These are phyloP conservation scores for Neodiprion pinetum DNA, from an alignment of 1,140 invertebrate species.

Conservation along the genomic window DNA sequence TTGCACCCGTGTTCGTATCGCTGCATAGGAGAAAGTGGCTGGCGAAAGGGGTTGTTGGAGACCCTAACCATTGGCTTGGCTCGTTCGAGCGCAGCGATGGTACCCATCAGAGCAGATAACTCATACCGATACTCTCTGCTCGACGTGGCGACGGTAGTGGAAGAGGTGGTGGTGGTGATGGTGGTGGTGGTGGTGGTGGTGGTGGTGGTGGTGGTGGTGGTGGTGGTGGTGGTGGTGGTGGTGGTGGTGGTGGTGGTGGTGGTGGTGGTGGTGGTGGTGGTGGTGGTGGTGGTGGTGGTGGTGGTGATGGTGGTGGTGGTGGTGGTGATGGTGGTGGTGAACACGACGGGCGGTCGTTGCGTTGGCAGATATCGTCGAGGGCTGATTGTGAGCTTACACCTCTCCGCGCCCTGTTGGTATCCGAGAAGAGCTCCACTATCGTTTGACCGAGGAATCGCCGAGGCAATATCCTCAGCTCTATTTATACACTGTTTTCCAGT, in stretches of 20 bases:
- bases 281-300: too few relatives aligned
- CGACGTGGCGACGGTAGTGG: too few relatives aligned
- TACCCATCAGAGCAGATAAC: background rate
- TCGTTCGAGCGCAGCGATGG: conserved; percentile 5
- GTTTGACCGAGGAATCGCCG: too few relatives aligned
- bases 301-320: too few relatives aligned
- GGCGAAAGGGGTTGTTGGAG: background rate
- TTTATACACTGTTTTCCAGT: too few relatives aligned
- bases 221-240: background rate
- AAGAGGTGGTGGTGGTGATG: too few relatives aligned
- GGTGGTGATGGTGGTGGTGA: background rate
- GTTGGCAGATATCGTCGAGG: background rate
- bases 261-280: too few relatives aligned
- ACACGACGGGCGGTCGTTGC: background rate
- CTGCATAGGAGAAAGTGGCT: background rate
- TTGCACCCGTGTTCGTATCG: too few relatives aligned
- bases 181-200: too few relatives aligned
- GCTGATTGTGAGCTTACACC: background rate
- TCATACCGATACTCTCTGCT: too few relatives aligned
- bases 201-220: background rate
- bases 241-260: background rate
- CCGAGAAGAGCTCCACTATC: too few relatives aligned
- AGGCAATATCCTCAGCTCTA: too few relatives aligned
- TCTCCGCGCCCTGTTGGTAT: background rate
- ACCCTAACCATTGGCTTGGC: background rate